Conservation (phyloP, 2,113 vertebrate genomes). For the Colius striatus region DNA sequence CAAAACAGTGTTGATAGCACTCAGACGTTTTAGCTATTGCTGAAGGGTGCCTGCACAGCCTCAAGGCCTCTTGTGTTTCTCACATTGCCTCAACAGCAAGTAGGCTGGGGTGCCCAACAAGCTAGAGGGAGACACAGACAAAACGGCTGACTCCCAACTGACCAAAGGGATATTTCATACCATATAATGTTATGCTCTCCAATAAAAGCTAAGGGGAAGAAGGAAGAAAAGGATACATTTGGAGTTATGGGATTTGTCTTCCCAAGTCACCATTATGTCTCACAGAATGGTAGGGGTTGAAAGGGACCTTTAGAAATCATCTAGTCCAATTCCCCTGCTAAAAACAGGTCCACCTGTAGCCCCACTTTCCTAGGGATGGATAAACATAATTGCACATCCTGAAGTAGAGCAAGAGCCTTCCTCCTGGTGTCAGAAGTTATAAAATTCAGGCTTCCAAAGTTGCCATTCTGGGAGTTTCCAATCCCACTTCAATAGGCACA, state of each 20-base stretch:
- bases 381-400: background rate
- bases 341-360: background rate
- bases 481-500: background rate
- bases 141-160: background rate
- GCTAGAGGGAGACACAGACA: background rate
- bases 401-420: background rate
- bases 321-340: too few species aligned
- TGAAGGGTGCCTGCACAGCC: background rate
- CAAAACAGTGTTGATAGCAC: background rate
- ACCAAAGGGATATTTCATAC: background rate
- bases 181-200: background rate
- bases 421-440: background rate
- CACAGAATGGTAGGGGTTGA: too few species aligned
- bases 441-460: background rate
- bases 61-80: background rate
- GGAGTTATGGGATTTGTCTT: background rate
- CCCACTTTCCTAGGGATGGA: background rate
- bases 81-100: background rate
- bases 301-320: too few species aligned
- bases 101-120: background rate
- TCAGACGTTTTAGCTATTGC: background rate
- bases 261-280: accelerated
- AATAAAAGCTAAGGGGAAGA: background rate
- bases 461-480: background rate
- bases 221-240: background rate